Evolutionary conservation across 2,113 vertebrate genomes (phyloP).

Genomic region (Pachycephala philippinensis): DNA sequence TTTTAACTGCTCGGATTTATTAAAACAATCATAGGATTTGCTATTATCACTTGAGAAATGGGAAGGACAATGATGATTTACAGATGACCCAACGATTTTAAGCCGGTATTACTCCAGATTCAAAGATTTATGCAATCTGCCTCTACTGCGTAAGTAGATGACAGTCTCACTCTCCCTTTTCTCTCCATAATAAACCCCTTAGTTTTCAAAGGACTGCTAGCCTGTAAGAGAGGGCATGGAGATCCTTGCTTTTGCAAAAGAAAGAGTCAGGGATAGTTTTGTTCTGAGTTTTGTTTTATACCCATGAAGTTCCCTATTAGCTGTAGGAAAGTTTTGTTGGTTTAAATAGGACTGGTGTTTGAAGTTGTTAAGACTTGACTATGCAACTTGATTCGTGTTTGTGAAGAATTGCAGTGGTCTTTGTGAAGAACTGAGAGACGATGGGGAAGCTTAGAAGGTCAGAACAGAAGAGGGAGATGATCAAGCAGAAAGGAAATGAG

Average conservation of each 20-base stretch:
- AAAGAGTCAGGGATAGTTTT: neutral
- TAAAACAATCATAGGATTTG: slow-evolving; percentile 54
- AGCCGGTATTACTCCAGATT: neutral
- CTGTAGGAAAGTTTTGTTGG: neutral
- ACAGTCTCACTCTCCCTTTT: neutral
- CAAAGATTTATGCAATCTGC: slow-evolving; percentile 6
- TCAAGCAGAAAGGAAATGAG: neutral
- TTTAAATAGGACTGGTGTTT: neutral
- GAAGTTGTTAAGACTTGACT: neutral
- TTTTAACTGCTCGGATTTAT: slow-evolving; percentile 70
- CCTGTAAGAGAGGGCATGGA: neutral
- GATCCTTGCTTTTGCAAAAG: neutral
- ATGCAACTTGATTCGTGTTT: neutral
- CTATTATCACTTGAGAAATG: slow-evolving; percentile 42
- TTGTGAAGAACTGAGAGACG: neutral
- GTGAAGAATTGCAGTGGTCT: neutral
- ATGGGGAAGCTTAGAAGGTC: neutral
- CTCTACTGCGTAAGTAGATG: neutral
- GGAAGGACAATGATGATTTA: slow-evolving; percentile 8
- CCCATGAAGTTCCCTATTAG: neutral
- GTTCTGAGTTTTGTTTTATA: neutral
- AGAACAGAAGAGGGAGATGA: neutral
- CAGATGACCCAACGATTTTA: neutral
- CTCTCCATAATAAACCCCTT: neutral
- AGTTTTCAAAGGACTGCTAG: neutral